Evolutionary conservation across 30 jellyfish, hydroid and myxozoan genomes (phyloP).

Genomic region (Sanderia malayensis): DNA sequence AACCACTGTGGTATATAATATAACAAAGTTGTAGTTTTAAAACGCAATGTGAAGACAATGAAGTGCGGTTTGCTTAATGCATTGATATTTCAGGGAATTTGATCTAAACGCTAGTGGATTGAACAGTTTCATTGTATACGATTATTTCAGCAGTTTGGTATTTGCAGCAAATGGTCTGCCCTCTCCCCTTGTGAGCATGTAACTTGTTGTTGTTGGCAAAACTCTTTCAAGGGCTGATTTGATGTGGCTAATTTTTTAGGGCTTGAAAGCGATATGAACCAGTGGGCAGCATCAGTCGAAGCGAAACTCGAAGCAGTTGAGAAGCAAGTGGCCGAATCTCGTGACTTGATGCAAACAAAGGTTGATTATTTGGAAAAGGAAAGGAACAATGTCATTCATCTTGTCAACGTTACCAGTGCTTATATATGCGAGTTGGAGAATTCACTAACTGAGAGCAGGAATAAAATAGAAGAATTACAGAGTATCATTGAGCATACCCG

Average conservation of each 20-base stretch:
- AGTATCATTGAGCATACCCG: constrained; percentile 48
- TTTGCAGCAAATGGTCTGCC: too few species aligned
- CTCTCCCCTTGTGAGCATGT: too few species aligned
- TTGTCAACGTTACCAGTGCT: constrained; percentile 98
- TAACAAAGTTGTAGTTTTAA: too few species aligned
- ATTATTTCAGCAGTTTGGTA: too few species aligned
- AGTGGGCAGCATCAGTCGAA: constrained; percentile 24
- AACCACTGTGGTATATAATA: background rate
- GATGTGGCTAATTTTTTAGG: too few species aligned
- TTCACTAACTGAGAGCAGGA: constrained; percentile 75
- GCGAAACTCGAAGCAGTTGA: constrained; percentile 60
- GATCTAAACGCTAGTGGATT: too few species aligned
- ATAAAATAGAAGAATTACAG: constrained; percentile 79
- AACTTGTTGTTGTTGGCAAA: too few species aligned
- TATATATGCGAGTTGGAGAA: constrained; percentile 83
- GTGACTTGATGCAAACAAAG: constrained; percentile 68
- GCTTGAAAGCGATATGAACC: constrained; percentile 35
- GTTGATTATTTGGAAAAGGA: constrained; percentile 89
- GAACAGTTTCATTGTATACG: too few species aligned
- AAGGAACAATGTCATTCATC: constrained; percentile 78
- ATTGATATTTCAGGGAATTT: too few species aligned
- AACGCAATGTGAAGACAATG: too few species aligned
- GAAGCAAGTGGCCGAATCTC: constrained; percentile 68
- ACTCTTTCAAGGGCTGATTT: too few species aligned
- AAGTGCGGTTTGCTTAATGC: too few species aligned